Conservation (phyloP, 2,113 vertebrate genomes). For the Hepsetus odoe region DNA sequence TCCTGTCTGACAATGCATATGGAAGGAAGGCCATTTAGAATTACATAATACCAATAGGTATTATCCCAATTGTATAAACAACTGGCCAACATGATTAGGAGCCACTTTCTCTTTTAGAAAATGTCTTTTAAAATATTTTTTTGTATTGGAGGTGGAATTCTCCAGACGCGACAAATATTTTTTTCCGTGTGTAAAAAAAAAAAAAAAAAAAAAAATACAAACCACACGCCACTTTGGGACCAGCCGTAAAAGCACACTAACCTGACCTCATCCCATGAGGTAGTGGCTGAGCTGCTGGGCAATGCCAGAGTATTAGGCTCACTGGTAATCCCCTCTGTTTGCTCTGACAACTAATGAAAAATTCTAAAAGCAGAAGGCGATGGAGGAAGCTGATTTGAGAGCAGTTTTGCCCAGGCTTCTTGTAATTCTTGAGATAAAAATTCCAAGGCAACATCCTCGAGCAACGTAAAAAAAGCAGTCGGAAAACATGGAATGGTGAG, state of each 20-base stretch:
- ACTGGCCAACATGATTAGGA: not conserved
- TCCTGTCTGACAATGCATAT: no score
- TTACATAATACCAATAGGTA: no score
- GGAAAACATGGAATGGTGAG: not conserved
- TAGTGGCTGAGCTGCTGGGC: slow-evolving; percentile 1
- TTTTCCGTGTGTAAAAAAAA: not conserved
- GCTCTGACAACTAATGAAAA: slow-evolving; percentile 29
- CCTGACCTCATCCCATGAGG: slow-evolving; percentile 1
- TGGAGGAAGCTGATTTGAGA: not conserved
- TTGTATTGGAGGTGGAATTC: no score
- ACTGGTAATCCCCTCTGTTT: slow-evolving; percentile 6
- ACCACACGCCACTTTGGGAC: not conserved
- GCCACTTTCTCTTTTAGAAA: no score
- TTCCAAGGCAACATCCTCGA: not conserved
- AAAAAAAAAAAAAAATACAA: no score
- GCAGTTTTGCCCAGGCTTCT: not conserved
- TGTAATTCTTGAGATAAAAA: not conserved
- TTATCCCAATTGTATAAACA: no score
- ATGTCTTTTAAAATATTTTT: no score
- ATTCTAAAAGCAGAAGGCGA: not conserved
- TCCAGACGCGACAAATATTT: no score
- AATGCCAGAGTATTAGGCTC: not conserved
- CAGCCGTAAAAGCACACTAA: not conserved
- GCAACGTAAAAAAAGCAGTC: not conserved
- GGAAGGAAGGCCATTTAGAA: not conserved